A percentile compares a stretch with the other conserved stretches of the same genome.
Evolutionary conservation across 2,113 vertebrate genomes (phyloP).

Genomic region (Apteryx mantelli): DNA sequence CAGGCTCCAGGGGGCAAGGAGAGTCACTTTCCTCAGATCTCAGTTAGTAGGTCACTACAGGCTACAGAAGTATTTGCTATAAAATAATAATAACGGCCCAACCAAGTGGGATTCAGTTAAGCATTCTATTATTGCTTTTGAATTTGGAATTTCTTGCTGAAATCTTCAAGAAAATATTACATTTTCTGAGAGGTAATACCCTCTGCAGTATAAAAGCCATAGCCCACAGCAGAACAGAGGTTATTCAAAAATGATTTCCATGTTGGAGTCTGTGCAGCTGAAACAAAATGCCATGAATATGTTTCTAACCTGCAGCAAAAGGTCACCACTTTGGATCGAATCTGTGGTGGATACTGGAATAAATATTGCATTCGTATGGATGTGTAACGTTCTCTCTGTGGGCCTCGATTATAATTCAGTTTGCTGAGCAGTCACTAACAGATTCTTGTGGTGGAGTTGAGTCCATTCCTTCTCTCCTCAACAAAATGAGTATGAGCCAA

Average conservation of each 20-base stretch:
- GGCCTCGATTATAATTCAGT: neutral
- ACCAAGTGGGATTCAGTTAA: conserved; percentile 1
- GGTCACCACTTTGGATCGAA: neutral
- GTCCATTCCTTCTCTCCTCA: neutral
- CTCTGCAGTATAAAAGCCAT: neutral
- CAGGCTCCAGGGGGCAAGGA: neutral
- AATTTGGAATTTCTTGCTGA: neutral
- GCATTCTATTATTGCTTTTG: conserved; percentile 10
- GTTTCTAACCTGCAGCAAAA: neutral
- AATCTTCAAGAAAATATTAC: neutral
- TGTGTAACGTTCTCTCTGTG: neutral
- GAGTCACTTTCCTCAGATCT: neutral
- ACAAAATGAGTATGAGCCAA: neutral
- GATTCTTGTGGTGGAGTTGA: neutral
- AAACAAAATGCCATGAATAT: neutral
- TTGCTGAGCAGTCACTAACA: neutral
- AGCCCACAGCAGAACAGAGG: neutral
- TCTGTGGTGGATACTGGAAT: neutral
- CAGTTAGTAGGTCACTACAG: neutral
- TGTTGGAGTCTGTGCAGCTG: neutral
- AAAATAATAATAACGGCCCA: neutral
- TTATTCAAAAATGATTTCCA: neutral
- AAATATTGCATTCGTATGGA: neutral
- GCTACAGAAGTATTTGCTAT: neutral
- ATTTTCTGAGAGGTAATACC: neutral